Evolutionary conservation across 2,797 vertebrate genomes (phyloP).

Genomic region (Meda fulgida): DNA sequence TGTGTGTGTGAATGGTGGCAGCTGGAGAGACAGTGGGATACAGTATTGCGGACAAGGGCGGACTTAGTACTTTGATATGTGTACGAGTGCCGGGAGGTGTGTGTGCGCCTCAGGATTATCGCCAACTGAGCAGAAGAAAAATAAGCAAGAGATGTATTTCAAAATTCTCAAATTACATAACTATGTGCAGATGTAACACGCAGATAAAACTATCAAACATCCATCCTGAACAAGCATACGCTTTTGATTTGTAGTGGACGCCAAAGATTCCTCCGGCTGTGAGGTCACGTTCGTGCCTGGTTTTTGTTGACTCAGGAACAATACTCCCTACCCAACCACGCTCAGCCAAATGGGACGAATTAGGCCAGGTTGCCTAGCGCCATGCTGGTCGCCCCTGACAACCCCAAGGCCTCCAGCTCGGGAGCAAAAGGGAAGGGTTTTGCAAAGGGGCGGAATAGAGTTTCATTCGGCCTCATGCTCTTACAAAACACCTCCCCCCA

Average conservation of each 20-base stretch:
- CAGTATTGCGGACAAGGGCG: constrained; percentile 33
- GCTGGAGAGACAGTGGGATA: constrained; percentile 45
- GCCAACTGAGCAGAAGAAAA: constrained; percentile 44
- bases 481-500: constrained; percentile 53
- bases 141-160: constrained; percentile 49
- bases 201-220: constrained; percentile 41
- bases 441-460: constrained; percentile 27
- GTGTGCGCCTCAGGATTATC: constrained; percentile 41
- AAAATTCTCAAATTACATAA: constrained; percentile 49
- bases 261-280: constrained; percentile 39
- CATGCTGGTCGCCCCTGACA: constrained; percentile 64
- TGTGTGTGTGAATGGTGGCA: constrained; percentile 24
- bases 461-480: constrained; percentile 33
- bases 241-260: constrained; percentile 36
- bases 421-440: constrained; percentile 51
- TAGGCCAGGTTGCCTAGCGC: constrained; percentile 63
- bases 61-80: constrained; percentile 47
- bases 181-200: constrained; percentile 42
- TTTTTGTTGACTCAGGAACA: constrained; percentile 58
- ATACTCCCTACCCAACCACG: constrained; percentile 47
- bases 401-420: constrained; percentile 54
- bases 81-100: constrained; percentile 22
- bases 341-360: constrained; percentile 50
- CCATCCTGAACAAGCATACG: constrained; percentile 23
- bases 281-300: constrained; percentile 29